These are phyloP conservation scores for Tetragonula clypearis DNA, from an alignment of 1,140 invertebrate species.

Conservation along the genomic window DNA sequence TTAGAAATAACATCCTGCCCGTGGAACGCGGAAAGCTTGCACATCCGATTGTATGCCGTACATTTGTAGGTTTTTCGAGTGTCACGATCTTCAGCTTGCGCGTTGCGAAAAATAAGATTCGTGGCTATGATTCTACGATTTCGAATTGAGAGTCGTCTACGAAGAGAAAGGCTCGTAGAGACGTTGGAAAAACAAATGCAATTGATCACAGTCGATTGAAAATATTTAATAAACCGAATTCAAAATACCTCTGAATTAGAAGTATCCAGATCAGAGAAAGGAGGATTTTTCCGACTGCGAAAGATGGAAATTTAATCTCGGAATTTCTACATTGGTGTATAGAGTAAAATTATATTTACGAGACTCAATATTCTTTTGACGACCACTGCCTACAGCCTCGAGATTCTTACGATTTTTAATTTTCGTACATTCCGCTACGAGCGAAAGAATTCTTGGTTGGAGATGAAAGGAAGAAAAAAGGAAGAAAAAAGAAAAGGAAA, in stretches of 20 bases:
- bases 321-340: background rate
- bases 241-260: too few relatives aligned
- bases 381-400: background rate
- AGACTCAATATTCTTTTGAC: too few relatives aligned
- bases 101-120: too few relatives aligned
- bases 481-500: background rate
- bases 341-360: too few relatives aligned
- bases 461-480: background rate
- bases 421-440: background rate
- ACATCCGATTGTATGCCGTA: background rate
- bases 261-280: too few relatives aligned
- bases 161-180: too few relatives aligned
- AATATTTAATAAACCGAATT: too few relatives aligned
- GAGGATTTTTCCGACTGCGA: too few relatives aligned
- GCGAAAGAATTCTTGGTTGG: background rate
- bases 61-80: too few relatives aligned
- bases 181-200: too few relatives aligned
- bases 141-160: background rate
- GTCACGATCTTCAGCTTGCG: too few relatives aligned
- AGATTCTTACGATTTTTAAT: background rate
- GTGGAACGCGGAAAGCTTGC: background rate
- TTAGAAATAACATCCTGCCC: slow-evolving; percentile 35
- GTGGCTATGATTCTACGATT: background rate
- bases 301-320: background rate
- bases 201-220: too few relatives aligned